phyloP scores from a whole-genome alignment of 2,113 vertebrate species.

The Copsychus sechellarum region DNA sequence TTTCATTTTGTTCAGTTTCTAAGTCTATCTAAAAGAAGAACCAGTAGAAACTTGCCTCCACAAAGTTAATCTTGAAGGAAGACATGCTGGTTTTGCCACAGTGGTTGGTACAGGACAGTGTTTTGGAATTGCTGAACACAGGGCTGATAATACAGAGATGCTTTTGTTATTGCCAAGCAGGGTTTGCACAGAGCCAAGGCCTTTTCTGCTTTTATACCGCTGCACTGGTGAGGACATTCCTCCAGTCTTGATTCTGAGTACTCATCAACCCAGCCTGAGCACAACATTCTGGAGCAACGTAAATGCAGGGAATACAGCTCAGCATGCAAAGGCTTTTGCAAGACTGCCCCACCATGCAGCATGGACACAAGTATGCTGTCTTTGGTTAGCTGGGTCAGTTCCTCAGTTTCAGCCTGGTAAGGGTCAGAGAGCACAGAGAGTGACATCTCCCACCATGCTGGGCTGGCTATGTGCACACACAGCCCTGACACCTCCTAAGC shows the following conservation, averaged over 20 bases:
- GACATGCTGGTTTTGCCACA: background rate
- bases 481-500: background rate
- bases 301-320: background rate
- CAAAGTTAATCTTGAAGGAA: background rate
- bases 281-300: background rate
- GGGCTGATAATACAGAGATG: background rate
- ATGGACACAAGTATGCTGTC: background rate
- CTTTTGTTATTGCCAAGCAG: background rate
- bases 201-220: background rate
- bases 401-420: background rate
- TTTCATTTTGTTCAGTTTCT: background rate
- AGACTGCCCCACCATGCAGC: background rate
- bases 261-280: background rate
- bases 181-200: background rate
- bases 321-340: background rate
- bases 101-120: background rate
- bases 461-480: background rate
- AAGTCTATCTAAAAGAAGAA: background rate
- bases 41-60: background rate
- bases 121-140: background rate
- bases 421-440: background rate
- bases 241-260: background rate
- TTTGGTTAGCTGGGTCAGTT: background rate
- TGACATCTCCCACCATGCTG: fast-evolving
- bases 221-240: background rate